These are phyloP conservation scores for Oophaga pumilio DNA, from an alignment of 2,113 vertebrate genomes.

Conservation along the genomic window DNA sequence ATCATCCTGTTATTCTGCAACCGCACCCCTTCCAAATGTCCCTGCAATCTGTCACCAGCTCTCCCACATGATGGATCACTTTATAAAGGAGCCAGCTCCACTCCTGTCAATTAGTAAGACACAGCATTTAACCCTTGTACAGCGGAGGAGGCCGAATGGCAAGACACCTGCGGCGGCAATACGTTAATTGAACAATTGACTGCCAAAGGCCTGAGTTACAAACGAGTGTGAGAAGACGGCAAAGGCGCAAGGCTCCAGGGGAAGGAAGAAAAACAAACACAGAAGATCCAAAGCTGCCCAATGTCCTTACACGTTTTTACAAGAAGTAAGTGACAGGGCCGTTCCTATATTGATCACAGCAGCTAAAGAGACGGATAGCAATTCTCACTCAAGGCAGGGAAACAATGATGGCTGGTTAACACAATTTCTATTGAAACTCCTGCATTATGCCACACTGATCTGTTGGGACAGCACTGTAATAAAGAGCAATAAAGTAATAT, in stretches of 20 bases:
- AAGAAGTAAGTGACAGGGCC: background rate
- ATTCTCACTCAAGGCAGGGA: background rate
- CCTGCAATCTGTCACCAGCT: constrained; percentile 14
- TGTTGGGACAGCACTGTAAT: background rate
- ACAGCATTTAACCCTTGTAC: background rate
- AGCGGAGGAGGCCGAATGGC: background rate
- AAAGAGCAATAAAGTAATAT: background rate
- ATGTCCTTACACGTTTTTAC: background rate
- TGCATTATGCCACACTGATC: background rate
- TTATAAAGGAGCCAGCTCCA: background rate
- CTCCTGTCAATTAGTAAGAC: background rate
- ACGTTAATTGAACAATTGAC: constrained; percentile 38
- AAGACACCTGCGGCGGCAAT: background rate
- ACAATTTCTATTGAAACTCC: background rate
- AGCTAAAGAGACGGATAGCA: background rate
- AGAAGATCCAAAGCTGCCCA: background rate
- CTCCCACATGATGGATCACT: background rate
- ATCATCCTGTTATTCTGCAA: constrained; percentile 27
- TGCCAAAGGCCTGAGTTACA: constrained; percentile 1
- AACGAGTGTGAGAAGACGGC: background rate
- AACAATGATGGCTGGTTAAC: background rate
- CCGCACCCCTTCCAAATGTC: background rate
- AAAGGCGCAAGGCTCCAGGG: background rate
- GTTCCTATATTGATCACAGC: background rate
- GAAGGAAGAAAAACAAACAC: background rate